phyloP scores from a whole-genome alignment of 2,888 invertebrate genomes.

The Andricus curvator region DNA sequence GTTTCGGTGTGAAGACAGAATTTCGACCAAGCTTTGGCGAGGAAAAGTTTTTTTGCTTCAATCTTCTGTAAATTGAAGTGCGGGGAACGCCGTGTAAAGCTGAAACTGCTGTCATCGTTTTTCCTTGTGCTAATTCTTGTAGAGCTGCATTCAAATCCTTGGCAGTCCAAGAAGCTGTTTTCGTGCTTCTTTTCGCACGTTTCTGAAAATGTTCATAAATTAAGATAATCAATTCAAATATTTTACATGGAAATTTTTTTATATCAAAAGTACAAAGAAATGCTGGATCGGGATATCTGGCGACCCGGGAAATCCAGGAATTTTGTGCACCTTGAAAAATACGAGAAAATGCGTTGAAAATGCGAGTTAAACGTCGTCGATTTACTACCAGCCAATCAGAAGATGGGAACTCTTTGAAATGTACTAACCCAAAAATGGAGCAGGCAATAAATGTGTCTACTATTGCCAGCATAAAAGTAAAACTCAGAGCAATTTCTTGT shows the following conservation, averaged over 20 bases:
- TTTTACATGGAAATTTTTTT: background rate
- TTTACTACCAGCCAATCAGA: too few species aligned
- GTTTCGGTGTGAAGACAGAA: background rate
- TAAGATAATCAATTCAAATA: background rate
- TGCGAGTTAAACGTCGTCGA: too few species aligned
- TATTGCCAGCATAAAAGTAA: too few species aligned
- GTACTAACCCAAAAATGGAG: too few species aligned
- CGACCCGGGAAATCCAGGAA: too few species aligned
- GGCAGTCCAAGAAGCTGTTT: background rate
- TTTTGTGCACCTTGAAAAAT: too few species aligned
- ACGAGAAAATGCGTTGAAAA: too few species aligned
- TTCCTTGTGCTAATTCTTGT: background rate
- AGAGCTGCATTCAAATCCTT: background rate
- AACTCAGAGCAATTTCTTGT: too few species aligned
- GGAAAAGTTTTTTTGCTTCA: background rate
- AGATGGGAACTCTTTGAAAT: too few species aligned
- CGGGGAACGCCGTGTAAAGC: background rate
- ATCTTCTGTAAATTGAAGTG: constrained; percentile 1
- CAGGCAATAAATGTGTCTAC: too few species aligned
- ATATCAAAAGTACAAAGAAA: too few species aligned
- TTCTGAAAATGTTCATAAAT: background rate
- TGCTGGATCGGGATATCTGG: too few species aligned
- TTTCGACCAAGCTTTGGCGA: constrained; percentile 1
- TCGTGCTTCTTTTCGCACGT: background rate
- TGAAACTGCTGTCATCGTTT: constrained; percentile 6